Base-by-base conservation (phyloP, 2,113 vertebrate genomes). In the Corydoras maculifer region DNA sequence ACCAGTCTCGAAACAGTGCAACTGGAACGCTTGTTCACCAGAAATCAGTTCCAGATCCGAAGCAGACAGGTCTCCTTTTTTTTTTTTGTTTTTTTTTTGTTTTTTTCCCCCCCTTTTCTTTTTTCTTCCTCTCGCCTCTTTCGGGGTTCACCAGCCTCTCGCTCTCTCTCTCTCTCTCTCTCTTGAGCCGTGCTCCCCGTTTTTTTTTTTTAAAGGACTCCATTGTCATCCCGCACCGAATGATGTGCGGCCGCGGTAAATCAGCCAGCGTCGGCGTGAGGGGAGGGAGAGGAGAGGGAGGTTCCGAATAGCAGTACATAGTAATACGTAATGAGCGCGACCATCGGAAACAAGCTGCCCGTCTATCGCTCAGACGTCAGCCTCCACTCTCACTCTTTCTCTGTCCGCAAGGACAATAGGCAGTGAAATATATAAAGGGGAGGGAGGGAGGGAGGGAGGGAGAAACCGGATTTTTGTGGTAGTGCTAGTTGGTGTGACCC, bases 321-420 rank as follows among this genome's bases (percentile, higher is more conserved):
- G 65, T 35, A 57, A 68, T 57, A 58, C 49, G 32, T 62, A 62
- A 61, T 62, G 59, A 70, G 57, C 57, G 30, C 43, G 53, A 30
- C 54, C 32, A 68, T 70, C 68, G 62, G 68, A 70, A 68, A 49
- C 58, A 69, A 55, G 32, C 66, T 54, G 65, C 53, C 6, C 14
- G 53, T 50, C 5, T 18, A 29, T 65, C 14, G 53, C 53, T 55
- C 53, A 55, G 14, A 55, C 53, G 14, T 61, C 58, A 31, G 30
- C 59, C 9, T 18, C 2, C 63, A 50, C 49, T 53, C 63, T 65
- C 15, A 48, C 61, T 48, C 61, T 62, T 31, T 63, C 15, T 72
- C 71, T 73, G 57, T 73, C 43, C 63, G 66, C 35, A 65, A 80
- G 87, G 88, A 91, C 87, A 90, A 91, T 87, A 90, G 87, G 83